Percentiles rank a stretch among this genome's conserved stretches.
Conservation (phyloP, 2,113 vertebrate genomes). For the Xiphophorus couchianus region DNA sequence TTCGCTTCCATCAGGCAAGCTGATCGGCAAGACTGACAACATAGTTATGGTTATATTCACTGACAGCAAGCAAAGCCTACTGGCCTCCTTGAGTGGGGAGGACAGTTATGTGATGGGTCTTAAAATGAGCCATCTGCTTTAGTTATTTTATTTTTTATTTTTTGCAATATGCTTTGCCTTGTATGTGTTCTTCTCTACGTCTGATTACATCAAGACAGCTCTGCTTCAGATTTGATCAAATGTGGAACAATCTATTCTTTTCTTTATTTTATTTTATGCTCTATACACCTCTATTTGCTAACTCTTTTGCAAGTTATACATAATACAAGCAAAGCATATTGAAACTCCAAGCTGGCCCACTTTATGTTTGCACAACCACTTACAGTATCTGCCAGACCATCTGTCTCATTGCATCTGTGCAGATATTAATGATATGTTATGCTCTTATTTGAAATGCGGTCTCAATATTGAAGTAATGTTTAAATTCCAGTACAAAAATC, state of each 20-base stretch:
- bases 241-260: background rate
- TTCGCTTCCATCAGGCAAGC: conserved; percentile 62
- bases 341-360: background rate
- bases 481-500: conserved; percentile 2
- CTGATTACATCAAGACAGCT: background rate
- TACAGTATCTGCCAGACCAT: conserved; percentile 48
- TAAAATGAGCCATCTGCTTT: conserved; percentile 51
- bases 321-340: background rate
- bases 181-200: conserved; percentile 1
- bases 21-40: conserved; percentile 73
- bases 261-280: background rate
- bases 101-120: conserved; percentile 54
- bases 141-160: conserved; percentile 10
- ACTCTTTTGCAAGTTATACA: background rate
- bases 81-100: conserved; percentile 66
- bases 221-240: background rate
- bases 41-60: conserved; percentile 73
- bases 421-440: conserved; percentile 41
- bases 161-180: conserved; percentile 15
- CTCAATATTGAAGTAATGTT: conserved; percentile 18
- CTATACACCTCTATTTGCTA: background rate
- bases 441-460: conserved; percentile 54
- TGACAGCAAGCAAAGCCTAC: conserved; percentile 74
- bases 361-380: conserved; percentile 30
- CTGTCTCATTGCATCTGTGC: conserved; percentile 56